Base-by-base conservation (phyloP, 2,113 vertebrate species). In the Ploceus nigricollis region DNA sequence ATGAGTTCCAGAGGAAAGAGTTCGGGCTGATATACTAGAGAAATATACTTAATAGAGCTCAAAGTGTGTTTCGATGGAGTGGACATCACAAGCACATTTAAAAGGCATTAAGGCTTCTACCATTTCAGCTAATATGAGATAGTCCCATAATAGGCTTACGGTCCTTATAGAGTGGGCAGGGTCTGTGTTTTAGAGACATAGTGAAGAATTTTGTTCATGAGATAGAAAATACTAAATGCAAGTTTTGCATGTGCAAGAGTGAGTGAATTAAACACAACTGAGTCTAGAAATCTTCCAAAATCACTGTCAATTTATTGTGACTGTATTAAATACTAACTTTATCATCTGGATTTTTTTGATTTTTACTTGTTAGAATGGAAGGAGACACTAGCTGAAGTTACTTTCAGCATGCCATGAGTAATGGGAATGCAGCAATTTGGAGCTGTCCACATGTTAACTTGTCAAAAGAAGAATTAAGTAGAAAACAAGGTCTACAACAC, bases 321-420 rank as follows among this genome's bases (percentile, higher is more conserved):
- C 13, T 69, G 19, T 86, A 35, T 89, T 92, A 94, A 94, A 93
- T 35, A 61, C 6, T 44, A 87, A n/a, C 30, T 75, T 88, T 54
- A 82, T 96, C 24, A 82, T 73, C 37, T 75, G 15, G 15, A 22
- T 8, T 78, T 68, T 92, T 75, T 53, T 27, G 1, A 22, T 68
- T 95, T 96, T 96, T 70, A 42, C 18, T 50, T 88, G 44, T 87
- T 64, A 83, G 60, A 77, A 88, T 42, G 39, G 50, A 89, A 91
- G 30, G 28, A 88, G 50, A 68, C 6, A 47, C 5, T 66, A 89
- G 44, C 17, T 93, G 40, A 89, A 92, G 48, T 56, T 77, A 77
- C 31, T 31, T 31, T 78, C 33, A 68, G 31, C 39, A 25, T 61
- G 47, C 80, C 37, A 50, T 24, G 21, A 71, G 68, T 75, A 85